phyloP scores from a whole-genome alignment of 2,113 vertebrate species.

The Tenebrosternarchus preto region DNA sequence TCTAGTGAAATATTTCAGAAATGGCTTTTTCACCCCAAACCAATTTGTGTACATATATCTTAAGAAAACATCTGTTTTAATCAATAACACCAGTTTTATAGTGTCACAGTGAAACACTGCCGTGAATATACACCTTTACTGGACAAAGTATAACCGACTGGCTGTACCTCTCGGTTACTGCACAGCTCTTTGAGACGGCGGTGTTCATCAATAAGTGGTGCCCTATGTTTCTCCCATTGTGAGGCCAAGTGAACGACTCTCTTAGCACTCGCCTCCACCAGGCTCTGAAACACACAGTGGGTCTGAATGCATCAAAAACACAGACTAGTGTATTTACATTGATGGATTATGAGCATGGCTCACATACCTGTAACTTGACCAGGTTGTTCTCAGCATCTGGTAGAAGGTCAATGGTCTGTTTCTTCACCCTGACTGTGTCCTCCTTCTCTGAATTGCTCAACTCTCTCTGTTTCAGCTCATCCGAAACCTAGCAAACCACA shows the following conservation, averaged over 20 bases:
- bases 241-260: constrained; percentile 80
- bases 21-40: background rate
- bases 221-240: constrained; percentile 90
- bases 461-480: constrained; percentile 74
- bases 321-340: background rate
- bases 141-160: background rate
- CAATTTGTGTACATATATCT: background rate
- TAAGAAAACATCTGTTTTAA: background rate
- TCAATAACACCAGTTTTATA: background rate
- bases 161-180: constrained; percentile 79
- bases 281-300: constrained; percentile 67
- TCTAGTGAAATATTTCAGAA: constrained; percentile 60
- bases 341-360: background rate
- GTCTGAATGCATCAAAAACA: background rate
- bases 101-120: no score
- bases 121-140: background rate
- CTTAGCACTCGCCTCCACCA: constrained; percentile 84
- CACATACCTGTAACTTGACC: constrained; percentile 80
- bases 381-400: constrained; percentile 82
- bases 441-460: constrained; percentile 71
- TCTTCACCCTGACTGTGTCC: constrained; percentile 77
- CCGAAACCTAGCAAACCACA: constrained; percentile 70
- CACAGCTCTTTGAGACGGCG: constrained; percentile 82
- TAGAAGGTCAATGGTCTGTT: constrained; percentile 78
- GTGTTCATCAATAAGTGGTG: constrained; percentile 82